A percentile compares a stretch with the other conserved stretches of the same genome.
phyloP scores from a whole-genome alignment of 2,888 invertebrate species.

The Sarcophaga variegata region DNA sequence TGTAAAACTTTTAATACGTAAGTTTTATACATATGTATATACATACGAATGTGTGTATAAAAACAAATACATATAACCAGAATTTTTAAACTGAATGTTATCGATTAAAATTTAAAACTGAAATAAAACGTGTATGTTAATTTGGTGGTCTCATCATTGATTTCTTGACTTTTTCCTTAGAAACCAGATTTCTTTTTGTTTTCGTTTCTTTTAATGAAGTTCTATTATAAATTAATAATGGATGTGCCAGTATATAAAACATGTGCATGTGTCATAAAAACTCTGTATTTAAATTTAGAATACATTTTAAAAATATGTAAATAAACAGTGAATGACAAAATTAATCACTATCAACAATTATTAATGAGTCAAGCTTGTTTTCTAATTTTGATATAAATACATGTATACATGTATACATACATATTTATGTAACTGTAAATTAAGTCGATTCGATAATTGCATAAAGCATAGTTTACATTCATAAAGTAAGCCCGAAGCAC shows the following conservation, averaged over 20 bases:
- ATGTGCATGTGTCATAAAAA: neutral
- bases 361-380: too few relatives aligned
- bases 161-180: constrained; percentile 58
- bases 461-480: too few relatives aligned
- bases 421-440: too few relatives aligned
- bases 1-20: neutral
- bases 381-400: too few relatives aligned
- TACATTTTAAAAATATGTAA: too few relatives aligned
- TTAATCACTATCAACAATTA: too few relatives aligned
- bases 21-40: neutral
- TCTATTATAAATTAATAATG: constrained; percentile 38
- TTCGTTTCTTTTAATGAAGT: constrained; percentile 40
- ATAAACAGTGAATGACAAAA: too few relatives aligned
- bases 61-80: constrained; percentile 33
- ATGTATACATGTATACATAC: too few relatives aligned
- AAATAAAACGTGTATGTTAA: constrained; percentile 66
- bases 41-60: neutral
- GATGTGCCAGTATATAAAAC: neutral
- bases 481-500: too few relatives aligned
- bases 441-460: too few relatives aligned
- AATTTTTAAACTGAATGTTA: constrained; percentile 38
- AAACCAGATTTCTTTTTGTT: constrained; percentile 62
- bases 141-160: constrained; percentile 57
- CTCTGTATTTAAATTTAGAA: too few relatives aligned
- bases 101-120: constrained; percentile 56